Percentiles rank a stretch among this genome's conserved stretches.
phyloP scores from a whole-genome alignment of 2,888 invertebrate genomes.

The Tricholauxania praeusta region DNA sequence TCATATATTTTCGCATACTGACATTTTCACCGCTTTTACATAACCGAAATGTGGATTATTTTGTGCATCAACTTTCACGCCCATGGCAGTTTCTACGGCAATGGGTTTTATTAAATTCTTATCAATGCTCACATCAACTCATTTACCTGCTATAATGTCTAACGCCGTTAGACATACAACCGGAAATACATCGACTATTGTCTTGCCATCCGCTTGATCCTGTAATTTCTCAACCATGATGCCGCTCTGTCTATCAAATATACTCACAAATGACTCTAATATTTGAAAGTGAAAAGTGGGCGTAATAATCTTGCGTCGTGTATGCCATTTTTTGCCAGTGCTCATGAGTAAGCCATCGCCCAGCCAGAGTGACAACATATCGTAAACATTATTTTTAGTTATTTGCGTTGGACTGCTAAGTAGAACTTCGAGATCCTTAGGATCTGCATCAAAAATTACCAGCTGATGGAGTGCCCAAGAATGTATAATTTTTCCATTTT shows the following conservation, averaged over 20 bases:
- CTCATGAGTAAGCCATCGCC: constrained; percentile 63
- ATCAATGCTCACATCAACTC: not conserved
- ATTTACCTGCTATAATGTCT: constrained; percentile 40
- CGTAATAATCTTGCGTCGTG: constrained; percentile 78
- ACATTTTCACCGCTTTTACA: constrained; percentile 77
- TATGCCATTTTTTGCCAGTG: constrained; percentile 73
- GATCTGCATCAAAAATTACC: constrained; percentile 40
- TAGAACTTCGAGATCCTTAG: constrained; percentile 67
- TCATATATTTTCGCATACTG: constrained; percentile 45
- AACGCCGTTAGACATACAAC: constrained; percentile 43
- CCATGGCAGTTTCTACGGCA: constrained; percentile 57
- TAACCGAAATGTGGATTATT: constrained; percentile 75
- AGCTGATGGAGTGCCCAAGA: constrained; percentile 55
- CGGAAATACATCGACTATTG: constrained; percentile 44
- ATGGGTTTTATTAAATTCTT: not conserved
- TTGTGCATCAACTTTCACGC: constrained; percentile 68
- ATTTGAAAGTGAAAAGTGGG: constrained; percentile 66
- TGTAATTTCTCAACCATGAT: constrained; percentile 71
- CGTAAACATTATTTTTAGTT: constrained; percentile 59
- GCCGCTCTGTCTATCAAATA: constrained; percentile 75
- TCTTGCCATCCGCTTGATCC: constrained; percentile 64
- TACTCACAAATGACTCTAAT: constrained; percentile 77
- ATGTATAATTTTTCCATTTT: constrained; percentile 67
- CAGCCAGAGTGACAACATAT: constrained; percentile 59
- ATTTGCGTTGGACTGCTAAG: constrained; percentile 60